A percentile compares a stretch with the other conserved stretches of the same genome.
These are phyloP conservation scores for Tinea semifulvella DNA, from an alignment of 2,888 invertebrate genomes.

Conservation along the genomic window DNA sequence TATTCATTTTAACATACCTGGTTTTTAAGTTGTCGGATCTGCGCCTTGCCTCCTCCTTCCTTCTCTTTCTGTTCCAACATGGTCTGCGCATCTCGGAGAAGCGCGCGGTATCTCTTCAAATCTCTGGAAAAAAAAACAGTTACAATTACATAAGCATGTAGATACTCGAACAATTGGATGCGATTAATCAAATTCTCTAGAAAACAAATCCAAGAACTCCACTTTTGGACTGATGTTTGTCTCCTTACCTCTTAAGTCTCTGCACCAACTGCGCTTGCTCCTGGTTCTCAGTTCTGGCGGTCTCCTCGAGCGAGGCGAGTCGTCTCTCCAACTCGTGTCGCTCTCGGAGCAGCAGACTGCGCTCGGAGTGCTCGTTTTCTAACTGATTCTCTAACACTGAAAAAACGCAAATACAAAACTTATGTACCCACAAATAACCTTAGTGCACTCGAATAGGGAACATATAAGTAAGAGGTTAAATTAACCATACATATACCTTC, in stretches of 20 bases:
- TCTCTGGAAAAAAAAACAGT: conserved; percentile 61
- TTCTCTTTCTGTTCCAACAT: conserved; percentile 90
- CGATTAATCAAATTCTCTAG: too few species aligned
- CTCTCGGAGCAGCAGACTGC: conserved; percentile 85
- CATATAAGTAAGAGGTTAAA: too few species aligned
- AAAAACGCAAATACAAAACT: not conserved
- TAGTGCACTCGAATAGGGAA: too few species aligned
- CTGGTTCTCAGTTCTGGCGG: conserved; percentile 76
- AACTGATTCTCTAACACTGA: conserved; percentile 87
- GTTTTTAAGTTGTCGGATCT: conserved; percentile 80
- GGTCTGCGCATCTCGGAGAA: conserved; percentile 90
- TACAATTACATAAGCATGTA: not conserved
- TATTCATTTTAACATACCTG: too few species aligned
- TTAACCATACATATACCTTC: too few species aligned
- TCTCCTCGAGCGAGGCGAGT: conserved; percentile 80
- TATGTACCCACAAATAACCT: too few species aligned
- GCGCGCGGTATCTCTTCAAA: conserved; percentile 86
- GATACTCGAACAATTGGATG: not conserved
- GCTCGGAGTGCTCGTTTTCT: conserved; percentile 93
- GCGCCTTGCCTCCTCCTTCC: conserved; percentile 82
- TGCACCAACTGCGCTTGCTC: conserved; percentile 77
- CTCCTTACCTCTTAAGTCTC: conserved; percentile 71
- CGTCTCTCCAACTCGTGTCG: conserved; percentile 92
- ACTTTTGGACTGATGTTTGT: not conserved
- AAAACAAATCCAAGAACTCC: too few species aligned